Percentiles rank a stretch among this genome's conserved stretches.
Evolutionary conservation across 2,888 invertebrate genomes (phyloP).

Genomic region (Steromphala cineraria): DNA sequence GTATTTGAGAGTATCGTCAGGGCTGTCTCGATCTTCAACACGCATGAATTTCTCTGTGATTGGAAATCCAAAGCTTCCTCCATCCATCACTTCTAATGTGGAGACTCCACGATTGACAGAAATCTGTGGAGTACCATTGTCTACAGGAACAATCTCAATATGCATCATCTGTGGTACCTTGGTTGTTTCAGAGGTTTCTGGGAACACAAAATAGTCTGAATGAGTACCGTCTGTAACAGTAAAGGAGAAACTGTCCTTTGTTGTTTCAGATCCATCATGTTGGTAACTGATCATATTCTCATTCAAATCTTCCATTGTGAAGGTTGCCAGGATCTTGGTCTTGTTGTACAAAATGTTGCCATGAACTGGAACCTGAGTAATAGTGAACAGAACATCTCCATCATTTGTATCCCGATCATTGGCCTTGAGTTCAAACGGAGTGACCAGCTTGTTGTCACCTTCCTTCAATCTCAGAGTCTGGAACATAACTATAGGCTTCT

Average conservation of each 20-base stretch:
- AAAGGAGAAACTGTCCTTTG: slow-evolving; percentile 70
- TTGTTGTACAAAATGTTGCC: slow-evolving; percentile 70
- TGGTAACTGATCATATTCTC: slow-evolving; percentile 72
- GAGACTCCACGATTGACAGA: slow-evolving; percentile 68
- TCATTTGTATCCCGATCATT: slow-evolving; percentile 72
- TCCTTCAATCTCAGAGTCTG: slow-evolving; percentile 69
- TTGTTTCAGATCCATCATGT: slow-evolving; percentile 74
- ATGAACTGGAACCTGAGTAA: slow-evolving; percentile 71
- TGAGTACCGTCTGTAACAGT: slow-evolving; percentile 73
- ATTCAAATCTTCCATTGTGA: slow-evolving; percentile 71
- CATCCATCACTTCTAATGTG: slow-evolving; percentile 56
- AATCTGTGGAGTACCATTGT: slow-evolving; percentile 71
- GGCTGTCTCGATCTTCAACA: slow-evolving; percentile 70
- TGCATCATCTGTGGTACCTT: slow-evolving; percentile 67
- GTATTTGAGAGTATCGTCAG: slow-evolving; percentile 60
- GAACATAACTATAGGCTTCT: slow-evolving; percentile 71
- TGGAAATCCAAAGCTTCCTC: slow-evolving; percentile 61
- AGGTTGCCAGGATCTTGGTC: slow-evolving; percentile 60
- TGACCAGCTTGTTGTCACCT: slow-evolving; percentile 70
- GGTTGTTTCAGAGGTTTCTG: slow-evolving; percentile 64
- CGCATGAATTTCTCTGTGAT: slow-evolving; percentile 63
- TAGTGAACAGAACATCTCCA: slow-evolving; percentile 62
- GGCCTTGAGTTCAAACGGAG: slow-evolving; percentile 74
- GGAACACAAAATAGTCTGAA: slow-evolving; percentile 70
- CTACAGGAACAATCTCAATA: slow-evolving; percentile 72